Evolutionary conservation across 2,888 invertebrate species (phyloP).

Genomic region (Lasius fuliginosus): DNA sequence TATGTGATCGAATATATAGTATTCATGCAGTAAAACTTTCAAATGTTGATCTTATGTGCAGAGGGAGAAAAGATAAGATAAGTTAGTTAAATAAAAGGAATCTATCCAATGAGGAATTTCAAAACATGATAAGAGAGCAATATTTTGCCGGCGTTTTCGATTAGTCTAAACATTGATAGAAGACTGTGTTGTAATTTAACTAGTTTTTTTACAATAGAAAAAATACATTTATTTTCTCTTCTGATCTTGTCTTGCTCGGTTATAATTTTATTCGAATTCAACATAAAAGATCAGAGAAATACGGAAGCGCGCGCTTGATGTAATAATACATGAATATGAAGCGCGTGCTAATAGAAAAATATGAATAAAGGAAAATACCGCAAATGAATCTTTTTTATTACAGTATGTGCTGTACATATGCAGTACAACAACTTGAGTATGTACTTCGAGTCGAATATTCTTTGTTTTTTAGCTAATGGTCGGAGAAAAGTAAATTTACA

Average conservation of each 20-base stretch:
- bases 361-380: background rate
- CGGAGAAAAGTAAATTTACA: background rate
- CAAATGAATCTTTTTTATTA: background rate
- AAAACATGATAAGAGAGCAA: background rate
- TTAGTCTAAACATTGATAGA: background rate
- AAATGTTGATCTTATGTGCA: background rate
- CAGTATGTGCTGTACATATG: background rate
- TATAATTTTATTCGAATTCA: background rate
- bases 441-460: constrained; percentile 7
- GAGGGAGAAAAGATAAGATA: constrained; percentile 16
- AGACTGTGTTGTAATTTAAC: background rate
- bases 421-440: background rate
- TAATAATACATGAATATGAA: background rate
- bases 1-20: background rate
- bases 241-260: background rate
- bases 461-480: background rate
- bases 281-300: background rate
- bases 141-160: background rate
- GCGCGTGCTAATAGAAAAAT: background rate
- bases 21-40: background rate
- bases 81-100: constrained; percentile 6
- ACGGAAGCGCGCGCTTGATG: background rate
- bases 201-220: background rate
- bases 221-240: background rate
- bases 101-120: background rate